phyloP scores from a whole-genome alignment of 2,888 invertebrate genomes.

The Bellardia pandia region DNA sequence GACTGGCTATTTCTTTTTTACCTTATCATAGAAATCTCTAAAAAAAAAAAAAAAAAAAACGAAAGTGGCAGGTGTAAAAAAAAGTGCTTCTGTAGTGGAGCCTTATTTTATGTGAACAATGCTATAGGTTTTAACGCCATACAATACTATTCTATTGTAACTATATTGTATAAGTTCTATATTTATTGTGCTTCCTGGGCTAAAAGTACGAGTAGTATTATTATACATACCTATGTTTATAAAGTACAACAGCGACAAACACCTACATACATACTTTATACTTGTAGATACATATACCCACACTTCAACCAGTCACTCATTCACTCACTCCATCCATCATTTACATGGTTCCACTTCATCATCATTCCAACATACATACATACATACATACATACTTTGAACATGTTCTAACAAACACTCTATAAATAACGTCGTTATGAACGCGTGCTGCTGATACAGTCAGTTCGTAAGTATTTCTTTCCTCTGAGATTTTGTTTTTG shows the following conservation, averaged over 20 bases:
- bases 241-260: background rate
- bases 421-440: slow-evolving; percentile 71
- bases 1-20: no score
- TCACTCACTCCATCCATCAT: slow-evolving; percentile 54
- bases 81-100: background rate
- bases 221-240: slow-evolving; percentile 9
- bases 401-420: slow-evolving; percentile 68
- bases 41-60: no score
- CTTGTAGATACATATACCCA: slow-evolving; percentile 26
- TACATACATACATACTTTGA: no score
- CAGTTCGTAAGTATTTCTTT: slow-evolving; percentile 48
- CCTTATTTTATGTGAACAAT: no score
- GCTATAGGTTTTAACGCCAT: slow-evolving; percentile 43
- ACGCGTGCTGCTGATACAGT: slow-evolving; percentile 65
- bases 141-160: slow-evolving; percentile 13
- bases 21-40: no score
- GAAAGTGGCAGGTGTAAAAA: no score
- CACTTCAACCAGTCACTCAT: slow-evolving; percentile 23
- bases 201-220: background rate
- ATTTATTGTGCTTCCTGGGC: slow-evolving; percentile 18
- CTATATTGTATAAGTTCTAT: slow-evolving; percentile 25
- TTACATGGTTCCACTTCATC: slow-evolving; percentile 64
- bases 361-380: slow-evolving; percentile 56
- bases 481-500: background rate
- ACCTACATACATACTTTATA: slow-evolving; percentile 36